phyloP scores from a whole-genome alignment of 1,140 invertebrate genomes.

The Idris sp. region DNA sequence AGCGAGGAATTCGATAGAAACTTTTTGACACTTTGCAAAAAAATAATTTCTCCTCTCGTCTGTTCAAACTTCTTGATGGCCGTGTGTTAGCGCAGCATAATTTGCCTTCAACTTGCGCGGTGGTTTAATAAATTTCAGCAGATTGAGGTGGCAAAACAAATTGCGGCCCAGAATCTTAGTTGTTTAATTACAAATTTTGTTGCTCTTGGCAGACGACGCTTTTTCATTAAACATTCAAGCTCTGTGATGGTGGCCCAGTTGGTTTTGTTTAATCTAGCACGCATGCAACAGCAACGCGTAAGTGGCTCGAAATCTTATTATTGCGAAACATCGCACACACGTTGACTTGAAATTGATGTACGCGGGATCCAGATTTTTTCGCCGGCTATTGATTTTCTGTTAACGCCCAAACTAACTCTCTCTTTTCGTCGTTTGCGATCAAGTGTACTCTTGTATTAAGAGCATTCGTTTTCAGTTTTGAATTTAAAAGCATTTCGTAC shows the following conservation, averaged over 20 bases:
- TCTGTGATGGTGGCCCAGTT: constrained; percentile 10
- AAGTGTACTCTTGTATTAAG: constrained; percentile 14
- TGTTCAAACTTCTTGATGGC: constrained; percentile 20
- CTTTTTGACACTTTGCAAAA: constrained; percentile 53
- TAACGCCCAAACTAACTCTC: constrained; percentile 12
- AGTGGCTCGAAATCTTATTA: constrained; percentile 43
- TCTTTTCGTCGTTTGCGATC: constrained; percentile 4
- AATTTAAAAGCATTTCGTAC: constrained; percentile 25
- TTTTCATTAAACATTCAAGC: constrained; percentile 52
- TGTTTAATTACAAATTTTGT: constrained; percentile 33
- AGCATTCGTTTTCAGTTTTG: constrained; percentile 6
- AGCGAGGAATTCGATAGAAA: constrained; percentile 50
- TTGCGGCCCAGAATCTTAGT: too few relatives aligned
- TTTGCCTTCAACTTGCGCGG: neutral
- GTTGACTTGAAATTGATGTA: too few relatives aligned
- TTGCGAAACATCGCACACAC: constrained; percentile 18
- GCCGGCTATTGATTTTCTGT: constrained; percentile 22
- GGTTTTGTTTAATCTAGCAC: constrained; percentile 39
- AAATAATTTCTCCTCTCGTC: constrained; percentile 33
- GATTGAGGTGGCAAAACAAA: constrained; percentile 12
- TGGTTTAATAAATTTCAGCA: constrained; percentile 24
- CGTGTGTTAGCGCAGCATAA: constrained; percentile 18
- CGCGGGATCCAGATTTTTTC: too few relatives aligned
- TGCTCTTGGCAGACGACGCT: constrained; percentile 10
- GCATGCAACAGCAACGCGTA: too few relatives aligned